These are phyloP conservation scores for Epinephelus lanceolatus DNA, from an alignment of 2,113 vertebrate species.

Conservation along the genomic window DNA sequence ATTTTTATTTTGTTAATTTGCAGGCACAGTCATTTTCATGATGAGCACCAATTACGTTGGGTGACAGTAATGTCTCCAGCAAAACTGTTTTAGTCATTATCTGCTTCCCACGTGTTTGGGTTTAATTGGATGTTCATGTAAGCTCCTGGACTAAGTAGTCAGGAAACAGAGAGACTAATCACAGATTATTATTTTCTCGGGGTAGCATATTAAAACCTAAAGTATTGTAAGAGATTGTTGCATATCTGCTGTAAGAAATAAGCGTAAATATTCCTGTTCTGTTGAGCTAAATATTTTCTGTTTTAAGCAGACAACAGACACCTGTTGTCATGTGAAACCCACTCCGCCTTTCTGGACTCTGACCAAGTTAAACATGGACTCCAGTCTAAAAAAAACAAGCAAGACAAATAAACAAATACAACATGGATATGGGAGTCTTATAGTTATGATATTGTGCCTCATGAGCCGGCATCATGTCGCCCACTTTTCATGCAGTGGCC, in stretches of 20 bases:
- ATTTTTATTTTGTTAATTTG: conserved; percentile 6
- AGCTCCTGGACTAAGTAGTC: background rate
- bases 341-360: background rate
- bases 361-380: background rate
- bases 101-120: conserved; percentile 14
- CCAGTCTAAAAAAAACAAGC: background rate
- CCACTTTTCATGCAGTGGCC: background rate
- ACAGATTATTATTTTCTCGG: background rate
- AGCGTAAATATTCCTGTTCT: background rate
- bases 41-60: background rate
- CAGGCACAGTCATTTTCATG: background rate
- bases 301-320: background rate
- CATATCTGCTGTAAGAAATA: background rate
- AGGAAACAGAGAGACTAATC: conserved; percentile 9
- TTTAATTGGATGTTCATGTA: conserved; percentile 22
- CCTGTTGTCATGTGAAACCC: background rate
- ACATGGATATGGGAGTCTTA: too few species aligned
- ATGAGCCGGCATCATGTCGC: background rate
- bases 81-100: background rate
- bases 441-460: background rate
- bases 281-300: too few species aligned
- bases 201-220: background rate
- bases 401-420: background rate
- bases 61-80: background rate
- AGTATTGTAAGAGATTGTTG: background rate